Evolutionary conservation across 2,888 invertebrate species (phyloP).

Genomic region (Hypercompe scribonia): DNA sequence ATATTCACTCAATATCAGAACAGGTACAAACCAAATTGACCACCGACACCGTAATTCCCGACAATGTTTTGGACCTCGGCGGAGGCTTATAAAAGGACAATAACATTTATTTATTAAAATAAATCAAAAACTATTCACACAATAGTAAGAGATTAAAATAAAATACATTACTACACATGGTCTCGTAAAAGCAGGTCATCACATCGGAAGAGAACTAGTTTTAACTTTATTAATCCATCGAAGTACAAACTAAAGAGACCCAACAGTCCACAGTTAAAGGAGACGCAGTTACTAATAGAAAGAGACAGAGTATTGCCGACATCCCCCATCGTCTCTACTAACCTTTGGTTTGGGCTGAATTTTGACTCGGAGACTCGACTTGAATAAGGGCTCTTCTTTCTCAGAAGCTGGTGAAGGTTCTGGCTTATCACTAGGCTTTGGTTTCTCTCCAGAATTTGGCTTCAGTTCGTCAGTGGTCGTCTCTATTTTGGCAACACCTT

Average conservation of each 20-base stretch:
- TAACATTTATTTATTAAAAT: constrained; percentile 73
- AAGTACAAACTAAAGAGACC: constrained; percentile 55
- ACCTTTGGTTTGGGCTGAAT: constrained; percentile 77
- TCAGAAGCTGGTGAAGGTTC: constrained; percentile 71
- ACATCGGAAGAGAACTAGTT: constrained; percentile 28
- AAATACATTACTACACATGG: constrained; percentile 29
- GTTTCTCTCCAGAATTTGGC: constrained; percentile 73
- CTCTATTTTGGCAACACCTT: constrained; percentile 81
- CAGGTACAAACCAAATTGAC: constrained; percentile 85
- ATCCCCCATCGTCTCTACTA: constrained; percentile 65
- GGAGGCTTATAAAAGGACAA: constrained; percentile 82
- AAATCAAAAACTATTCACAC: constrained; percentile 54
- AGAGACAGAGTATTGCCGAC: constrained; percentile 61
- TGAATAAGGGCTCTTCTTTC: constrained; percentile 82
- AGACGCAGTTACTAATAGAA: constrained; percentile 74
- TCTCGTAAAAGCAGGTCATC: constrained; percentile 30
- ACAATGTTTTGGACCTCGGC: constrained; percentile 83
- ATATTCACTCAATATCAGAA: constrained; percentile 59
- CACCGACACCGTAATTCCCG: constrained; percentile 85
- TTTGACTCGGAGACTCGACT: constrained; percentile 81
- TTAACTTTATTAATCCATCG: constrained; percentile 51
- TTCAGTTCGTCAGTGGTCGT: constrained; percentile 82
- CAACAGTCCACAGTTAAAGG: constrained; percentile 65
- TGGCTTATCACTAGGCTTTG: constrained; percentile 61
- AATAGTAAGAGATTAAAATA: constrained; percentile 45